phyloP scores from a whole-genome alignment of 2,797 vertebrate genomes.

The Onychomys arenicola region DNA sequence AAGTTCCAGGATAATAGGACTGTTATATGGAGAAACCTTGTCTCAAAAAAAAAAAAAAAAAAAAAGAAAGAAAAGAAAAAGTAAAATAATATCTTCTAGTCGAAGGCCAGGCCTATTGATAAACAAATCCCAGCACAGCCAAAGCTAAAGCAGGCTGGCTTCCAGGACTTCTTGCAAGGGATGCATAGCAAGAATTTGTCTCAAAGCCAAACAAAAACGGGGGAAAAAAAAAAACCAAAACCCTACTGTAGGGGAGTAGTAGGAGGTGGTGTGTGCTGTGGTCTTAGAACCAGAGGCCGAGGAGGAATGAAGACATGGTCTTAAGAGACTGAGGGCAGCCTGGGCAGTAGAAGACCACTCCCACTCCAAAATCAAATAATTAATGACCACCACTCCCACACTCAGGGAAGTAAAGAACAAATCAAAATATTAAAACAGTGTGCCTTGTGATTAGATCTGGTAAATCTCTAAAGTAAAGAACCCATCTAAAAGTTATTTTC shows the following conservation, averaged over 20 bases:
- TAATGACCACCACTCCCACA: background rate
- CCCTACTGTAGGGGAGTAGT: no score
- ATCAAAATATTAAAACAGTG: background rate
- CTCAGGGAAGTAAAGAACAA: background rate
- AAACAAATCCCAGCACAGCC: background rate
- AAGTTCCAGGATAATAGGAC: no score
- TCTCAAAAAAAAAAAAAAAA: no score
- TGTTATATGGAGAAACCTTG: no score
- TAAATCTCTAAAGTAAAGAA: constrained; percentile 32
- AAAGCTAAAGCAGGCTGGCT: background rate
- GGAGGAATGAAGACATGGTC: background rate
- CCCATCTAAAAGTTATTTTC: background rate
- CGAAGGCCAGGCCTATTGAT: background rate
- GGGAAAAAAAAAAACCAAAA: background rate
- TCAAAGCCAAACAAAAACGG: background rate
- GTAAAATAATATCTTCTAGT: background rate
- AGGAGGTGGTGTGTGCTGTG: no score
- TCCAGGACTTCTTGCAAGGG: background rate
- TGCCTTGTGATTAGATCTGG: background rate
- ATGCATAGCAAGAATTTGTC: background rate
- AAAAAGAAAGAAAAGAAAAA: no score
- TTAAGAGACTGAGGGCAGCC: background rate
- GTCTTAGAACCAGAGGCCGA: background rate
- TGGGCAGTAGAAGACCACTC: background rate
- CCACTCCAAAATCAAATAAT: constrained; percentile 16